phyloP scores from a whole-genome alignment of 2,113 vertebrate species.

The Oncorhynchus tshawytscha region DNA sequence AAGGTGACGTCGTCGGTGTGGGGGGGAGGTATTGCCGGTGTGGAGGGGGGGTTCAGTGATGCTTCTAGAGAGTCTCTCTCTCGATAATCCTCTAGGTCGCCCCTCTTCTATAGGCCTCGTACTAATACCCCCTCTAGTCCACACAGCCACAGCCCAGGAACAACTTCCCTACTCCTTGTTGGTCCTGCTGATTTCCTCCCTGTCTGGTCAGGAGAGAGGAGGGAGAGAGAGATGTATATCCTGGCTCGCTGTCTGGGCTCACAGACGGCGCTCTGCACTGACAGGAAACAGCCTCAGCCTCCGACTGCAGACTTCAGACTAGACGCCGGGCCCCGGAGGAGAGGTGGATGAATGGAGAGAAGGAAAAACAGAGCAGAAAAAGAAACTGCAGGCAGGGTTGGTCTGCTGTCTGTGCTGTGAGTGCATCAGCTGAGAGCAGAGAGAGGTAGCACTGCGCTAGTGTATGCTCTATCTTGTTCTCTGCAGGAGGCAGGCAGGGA shows the following conservation, averaged over 20 bases:
- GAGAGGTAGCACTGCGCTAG: constrained; percentile 81
- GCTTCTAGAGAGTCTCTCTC: constrained; percentile 42
- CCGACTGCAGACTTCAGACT: neutral
- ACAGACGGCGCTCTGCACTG: neutral
- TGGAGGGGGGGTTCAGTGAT: constrained; percentile 33
- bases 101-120: constrained; percentile 39
- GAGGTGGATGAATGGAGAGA: constrained; percentile 27
- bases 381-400: constrained; percentile 12
- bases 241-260: neutral
- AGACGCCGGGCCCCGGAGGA: neutral
- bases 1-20: neutral
- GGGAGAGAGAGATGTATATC: neutral
- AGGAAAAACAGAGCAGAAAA: constrained; percentile 23
- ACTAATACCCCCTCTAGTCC: constrained; percentile 15
- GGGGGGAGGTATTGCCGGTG: constrained; percentile 2
- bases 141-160: constrained; percentile 10
- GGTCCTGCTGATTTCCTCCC: neutral
- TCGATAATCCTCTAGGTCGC: constrained; percentile 35
- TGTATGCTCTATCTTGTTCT: constrained; percentile 76
- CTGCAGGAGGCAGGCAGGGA: constrained; percentile 64
- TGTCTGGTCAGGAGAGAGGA: neutral
- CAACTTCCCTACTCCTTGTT: neutral
- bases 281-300: neutral
- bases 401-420: constrained; percentile 30
- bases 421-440: constrained; percentile 75